Evolutionary conservation across 1,140 invertebrate species (phyloP), one percentile per base, ranked within the genome.

Genomic region (Drosophila sechellia): DNA sequence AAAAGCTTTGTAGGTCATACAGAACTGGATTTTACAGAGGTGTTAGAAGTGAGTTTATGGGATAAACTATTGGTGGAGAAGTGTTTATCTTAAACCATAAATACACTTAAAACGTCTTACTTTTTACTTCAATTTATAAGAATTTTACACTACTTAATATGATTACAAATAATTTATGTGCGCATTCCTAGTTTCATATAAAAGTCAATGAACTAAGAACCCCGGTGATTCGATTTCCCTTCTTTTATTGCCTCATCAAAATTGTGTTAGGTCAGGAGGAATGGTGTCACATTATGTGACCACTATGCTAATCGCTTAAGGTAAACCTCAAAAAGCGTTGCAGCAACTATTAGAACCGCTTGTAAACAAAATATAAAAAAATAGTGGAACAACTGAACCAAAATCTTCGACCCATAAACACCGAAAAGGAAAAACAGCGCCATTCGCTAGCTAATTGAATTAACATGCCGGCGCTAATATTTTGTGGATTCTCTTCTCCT

Each of bases 371-470:
- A 43, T 13, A 39, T 13, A 39, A 35, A 46, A 2, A 35, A 31
- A 68, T 10, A 31, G 8, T 8, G 6, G 31, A 10, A 10, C 31
- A 69, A 27, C 22, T 56, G 20, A 43, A 43, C 37, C 42, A 6
- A 31, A 43, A 25, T 54, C 22, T 55, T 12, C 15, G 34, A 56
- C 48, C 64, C 43, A 72, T 48, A 64, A 60, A 60, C 34, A 42
- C 11, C 25, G 31, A 69, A 66, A 65, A 40, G 20, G 43, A 46
- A 57, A 31, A 60, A 12, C 8, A 61, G 35, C 70, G 76, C 66
- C 75, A 76, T 57, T 53, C 52, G 69, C 63, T 63, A 65, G 71
- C 57, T 79, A 79, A 89, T 87, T 76, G 20, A 89, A 89, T 87
- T 87, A 87, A 73, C 84, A 79, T 37, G 6, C 17, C 27, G 49